These are phyloP conservation scores for Limonius californicus DNA, from an alignment of 1,140 invertebrate species.

Conservation along the genomic window DNA sequence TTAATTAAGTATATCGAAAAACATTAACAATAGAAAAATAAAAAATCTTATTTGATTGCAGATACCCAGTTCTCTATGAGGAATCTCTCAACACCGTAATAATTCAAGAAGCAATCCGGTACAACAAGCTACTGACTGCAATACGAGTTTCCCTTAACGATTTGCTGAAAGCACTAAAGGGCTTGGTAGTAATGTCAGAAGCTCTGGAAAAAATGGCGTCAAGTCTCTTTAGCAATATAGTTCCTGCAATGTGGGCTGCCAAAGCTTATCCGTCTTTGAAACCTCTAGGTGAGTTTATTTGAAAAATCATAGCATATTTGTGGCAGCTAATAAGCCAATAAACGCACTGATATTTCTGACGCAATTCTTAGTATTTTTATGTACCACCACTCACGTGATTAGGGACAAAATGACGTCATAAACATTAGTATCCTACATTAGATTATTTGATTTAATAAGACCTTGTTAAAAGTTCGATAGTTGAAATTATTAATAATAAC, in stretches of 20 bases:
- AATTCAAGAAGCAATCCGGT: slow-evolving; percentile 73
- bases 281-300: slow-evolving; percentile 58
- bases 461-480: no score
- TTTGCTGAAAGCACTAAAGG: slow-evolving; percentile 69
- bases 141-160: slow-evolving; percentile 63
- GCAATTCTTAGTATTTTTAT: background rate
- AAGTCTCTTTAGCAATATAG: slow-evolving; percentile 62
- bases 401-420: no score
- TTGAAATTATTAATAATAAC: no score
- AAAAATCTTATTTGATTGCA: no score
- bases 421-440: no score
- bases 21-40: no score
- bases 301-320: background rate
- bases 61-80: slow-evolving; percentile 73
- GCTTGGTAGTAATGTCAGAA: slow-evolving; percentile 74
- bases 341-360: background rate
- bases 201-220: slow-evolving; percentile 64
- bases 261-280: slow-evolving; percentile 80
- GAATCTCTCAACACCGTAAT: slow-evolving; percentile 83
- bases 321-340: no score
- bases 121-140: slow-evolving; percentile 63
- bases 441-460: no score
- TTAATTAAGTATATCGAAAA: no score
- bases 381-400: background rate
- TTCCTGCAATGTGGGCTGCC: slow-evolving; percentile 67